Percentiles rank a stretch among this genome's conserved stretches.
These are phyloP conservation scores for Sarcophaga caerulescens DNA, from an alignment of 2,888 invertebrate species.

Conservation along the genomic window DNA sequence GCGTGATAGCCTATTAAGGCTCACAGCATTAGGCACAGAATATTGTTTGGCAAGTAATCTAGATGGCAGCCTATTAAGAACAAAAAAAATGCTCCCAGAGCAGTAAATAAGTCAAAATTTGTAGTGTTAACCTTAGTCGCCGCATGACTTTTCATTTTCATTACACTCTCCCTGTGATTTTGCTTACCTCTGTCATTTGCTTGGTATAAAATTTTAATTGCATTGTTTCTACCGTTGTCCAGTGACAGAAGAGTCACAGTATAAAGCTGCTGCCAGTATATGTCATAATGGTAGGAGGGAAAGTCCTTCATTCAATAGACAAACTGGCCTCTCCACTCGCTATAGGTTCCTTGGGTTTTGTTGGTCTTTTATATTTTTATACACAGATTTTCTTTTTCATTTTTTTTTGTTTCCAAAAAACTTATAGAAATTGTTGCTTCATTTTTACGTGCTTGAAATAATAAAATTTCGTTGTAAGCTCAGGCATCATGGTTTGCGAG, in stretches of 20 bases:
- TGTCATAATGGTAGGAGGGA: background rate
- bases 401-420: conserved; percentile 13
- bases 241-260: background rate
- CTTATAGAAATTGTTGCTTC: conserved; percentile 65
- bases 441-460: conserved; percentile 52
- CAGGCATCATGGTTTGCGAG: conserved; percentile 4
- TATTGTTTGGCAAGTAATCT: too few species aligned
- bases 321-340: background rate
- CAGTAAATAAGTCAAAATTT: too few species aligned
- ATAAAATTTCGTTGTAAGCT: conserved; percentile 17
- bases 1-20: too few species aligned
- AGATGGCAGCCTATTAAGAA: too few species aligned
- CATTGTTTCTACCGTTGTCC: background rate
- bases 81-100: too few species aligned
- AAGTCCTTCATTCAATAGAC: background rate
- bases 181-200: background rate
- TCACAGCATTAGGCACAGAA: too few species aligned
- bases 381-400: background rate
- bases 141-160: too few species aligned
- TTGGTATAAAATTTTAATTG: background rate
- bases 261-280: background rate
- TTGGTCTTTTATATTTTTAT: conserved; percentile 32
- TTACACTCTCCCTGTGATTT: background rate
- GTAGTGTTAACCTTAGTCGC: too few species aligned
- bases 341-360: conserved; percentile 6